Conservation (phyloP, 2,113 vertebrate species). For the Zootoca vivipara region DNA sequence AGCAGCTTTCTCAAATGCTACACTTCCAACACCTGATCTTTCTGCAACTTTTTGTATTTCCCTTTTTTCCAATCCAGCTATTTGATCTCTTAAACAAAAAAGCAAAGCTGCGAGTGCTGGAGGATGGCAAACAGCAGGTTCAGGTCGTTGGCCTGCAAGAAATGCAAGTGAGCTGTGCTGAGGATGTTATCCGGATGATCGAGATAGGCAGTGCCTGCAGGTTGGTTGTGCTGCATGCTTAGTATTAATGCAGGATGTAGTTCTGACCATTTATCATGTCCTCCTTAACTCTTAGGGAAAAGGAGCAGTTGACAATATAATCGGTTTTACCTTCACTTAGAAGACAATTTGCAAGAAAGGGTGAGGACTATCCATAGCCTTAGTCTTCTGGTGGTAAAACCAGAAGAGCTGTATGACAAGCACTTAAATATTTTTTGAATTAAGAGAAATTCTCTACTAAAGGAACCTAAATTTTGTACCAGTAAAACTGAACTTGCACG, state of each 20-base stretch:
- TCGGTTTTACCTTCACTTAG: background rate
- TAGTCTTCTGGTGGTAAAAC: background rate
- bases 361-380: too few species aligned
- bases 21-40: background rate
- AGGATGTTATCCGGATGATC: conserved; percentile 92
- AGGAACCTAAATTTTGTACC: background rate
- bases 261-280: background rate
- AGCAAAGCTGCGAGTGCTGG: conserved; percentile 89
- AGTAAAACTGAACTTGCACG: background rate
- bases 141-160: conserved; percentile 95
- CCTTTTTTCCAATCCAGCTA: conserved; percentile 75
- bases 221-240: conserved; percentile 66
- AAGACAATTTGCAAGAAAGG: background rate
- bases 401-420: background rate
- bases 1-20: background rate
- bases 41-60: background rate
- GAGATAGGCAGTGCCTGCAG: conserved; percentile 90
- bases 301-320: background rate
- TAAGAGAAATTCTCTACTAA: background rate
- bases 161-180: conserved; percentile 78
- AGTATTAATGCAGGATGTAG: background rate
- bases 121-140: conserved; percentile 94
- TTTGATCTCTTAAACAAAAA: conserved; percentile 97
- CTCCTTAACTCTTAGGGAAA: background rate
- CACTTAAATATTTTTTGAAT: background rate